Evolutionary conservation across 2,888 invertebrate species (phyloP).

Genomic region (Mongoloraphidia duomilia): DNA sequence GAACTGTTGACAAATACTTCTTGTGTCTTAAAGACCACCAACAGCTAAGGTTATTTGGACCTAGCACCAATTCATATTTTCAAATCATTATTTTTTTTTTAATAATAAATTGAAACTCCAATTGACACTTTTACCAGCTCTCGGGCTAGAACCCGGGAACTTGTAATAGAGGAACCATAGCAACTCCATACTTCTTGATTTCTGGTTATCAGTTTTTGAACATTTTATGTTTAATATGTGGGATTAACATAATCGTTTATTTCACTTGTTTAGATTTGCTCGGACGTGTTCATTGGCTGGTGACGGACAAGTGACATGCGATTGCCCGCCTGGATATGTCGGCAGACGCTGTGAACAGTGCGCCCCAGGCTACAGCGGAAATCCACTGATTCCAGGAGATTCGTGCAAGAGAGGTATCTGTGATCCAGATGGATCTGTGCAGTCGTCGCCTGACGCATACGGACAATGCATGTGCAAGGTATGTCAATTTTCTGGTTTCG

Average conservation of each 20-base stretch:
- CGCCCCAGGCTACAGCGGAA: constrained; percentile 64
- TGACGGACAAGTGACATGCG: constrained; percentile 62
- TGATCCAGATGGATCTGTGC: constrained; percentile 59
- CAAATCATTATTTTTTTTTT: too few relatives aligned
- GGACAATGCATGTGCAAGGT: constrained; percentile 60
- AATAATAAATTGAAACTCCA: too few relatives aligned
- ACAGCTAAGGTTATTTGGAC: too few relatives aligned
- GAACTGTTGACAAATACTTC: too few relatives aligned
- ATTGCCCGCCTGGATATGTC: constrained; percentile 64
- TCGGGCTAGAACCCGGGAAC: too few relatives aligned
- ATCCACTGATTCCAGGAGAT: constrained; percentile 62
- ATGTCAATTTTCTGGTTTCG: constrained; percentile 17
- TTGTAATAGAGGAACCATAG: too few relatives aligned
- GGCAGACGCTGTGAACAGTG: constrained; percentile 70
- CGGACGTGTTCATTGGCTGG: constrained; percentile 60
- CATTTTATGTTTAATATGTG: neutral
- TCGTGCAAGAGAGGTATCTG: constrained; percentile 53
- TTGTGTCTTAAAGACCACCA: too few relatives aligned
- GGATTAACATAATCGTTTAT: neutral
- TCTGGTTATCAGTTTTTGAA: too few relatives aligned
- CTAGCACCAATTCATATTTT: too few relatives aligned
- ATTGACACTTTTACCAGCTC: too few relatives aligned
- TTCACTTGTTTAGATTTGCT: constrained; percentile 45
- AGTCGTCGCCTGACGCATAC: constrained; percentile 25
- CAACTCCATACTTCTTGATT: too few relatives aligned